phyloP scores from a whole-genome alignment of 2,113 vertebrate species.

The Syrmaticus mikado region DNA sequence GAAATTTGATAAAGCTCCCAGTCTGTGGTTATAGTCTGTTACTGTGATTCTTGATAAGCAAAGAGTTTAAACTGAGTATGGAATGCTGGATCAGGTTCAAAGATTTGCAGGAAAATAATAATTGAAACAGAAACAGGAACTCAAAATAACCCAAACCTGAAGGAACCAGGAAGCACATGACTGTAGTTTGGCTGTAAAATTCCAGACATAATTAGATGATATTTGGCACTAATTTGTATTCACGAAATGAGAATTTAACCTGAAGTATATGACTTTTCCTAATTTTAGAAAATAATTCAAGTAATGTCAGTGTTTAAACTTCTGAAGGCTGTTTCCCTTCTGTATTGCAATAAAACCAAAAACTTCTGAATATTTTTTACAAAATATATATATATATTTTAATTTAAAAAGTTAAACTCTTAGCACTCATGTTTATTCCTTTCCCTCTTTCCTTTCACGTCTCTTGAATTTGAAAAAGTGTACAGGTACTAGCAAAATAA shows the following conservation, averaged over 20 bases:
- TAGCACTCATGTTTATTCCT: neutral
- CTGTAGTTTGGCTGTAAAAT: neutral
- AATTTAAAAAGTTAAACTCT: neutral
- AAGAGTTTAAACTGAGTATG: neutral
- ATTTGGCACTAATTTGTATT: neutral
- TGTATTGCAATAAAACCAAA: neutral
- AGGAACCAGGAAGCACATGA: neutral
- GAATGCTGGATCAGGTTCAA: neutral
- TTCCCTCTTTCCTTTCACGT: neutral
- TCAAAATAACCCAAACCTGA: neutral
- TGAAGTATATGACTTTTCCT: fast-evolving
- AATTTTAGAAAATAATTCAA: neutral
- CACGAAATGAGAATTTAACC: conserved; percentile 6
- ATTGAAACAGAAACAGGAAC: neutral
- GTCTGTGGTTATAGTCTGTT: neutral
- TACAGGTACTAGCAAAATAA: neutral
- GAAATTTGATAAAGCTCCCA: neutral
- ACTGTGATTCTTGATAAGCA: neutral
- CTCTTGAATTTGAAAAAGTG: neutral
- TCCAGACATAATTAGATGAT: neutral
- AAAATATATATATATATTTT: too few species aligned
- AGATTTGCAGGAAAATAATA: neutral
- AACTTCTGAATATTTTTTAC: neutral
- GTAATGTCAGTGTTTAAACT: neutral
- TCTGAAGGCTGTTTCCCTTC: neutral